Evolutionary conservation across 2,113 vertebrate genomes (phyloP), one percentile per base, ranked within the genome.

Genomic region (Meleagris gallopavo): DNA sequence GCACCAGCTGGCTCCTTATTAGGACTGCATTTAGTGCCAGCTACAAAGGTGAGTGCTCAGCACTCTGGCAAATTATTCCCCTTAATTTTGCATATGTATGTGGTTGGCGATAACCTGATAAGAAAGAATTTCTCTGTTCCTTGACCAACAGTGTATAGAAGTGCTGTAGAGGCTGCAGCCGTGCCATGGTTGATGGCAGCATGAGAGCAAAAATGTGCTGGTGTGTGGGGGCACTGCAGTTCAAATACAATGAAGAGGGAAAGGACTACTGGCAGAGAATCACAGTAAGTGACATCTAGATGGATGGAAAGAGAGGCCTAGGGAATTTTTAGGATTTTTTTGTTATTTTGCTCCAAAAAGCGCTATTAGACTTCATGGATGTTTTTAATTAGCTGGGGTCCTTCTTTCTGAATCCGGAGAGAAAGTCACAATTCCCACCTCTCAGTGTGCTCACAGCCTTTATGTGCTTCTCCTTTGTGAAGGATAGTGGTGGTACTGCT

Each of bases 171-270:
- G 75, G 57, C 32, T 15, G 24, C 30, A 13, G 45, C 10, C 29
- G 21, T 27, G 17, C 38, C 40, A 64, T 83, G 83, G 81, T 93
- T 83, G 82, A 70, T 81, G 85, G 88, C 85, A 95, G 91, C 83
- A 40, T 67, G 85, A 78, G 83, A 89, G 72, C 54, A 52, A 88
- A 83, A 86, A 93, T 70, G 57, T 40, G 30, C 17, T 84, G 40
- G 30, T 88, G 61, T 38, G 21, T 34, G 32, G 65, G 27, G 87
- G n/a, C 64, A 4, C 62, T 80, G 88, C 83, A 94, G 89, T 83
- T 75, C 72, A 74, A 86, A 45, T n/a, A 48, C 69, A 77, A 12
- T 76, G 34, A 67, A 41, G 4, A 27, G 27, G 38, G 66, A 48
- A 65, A 82, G 62, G 40, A 48, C 69, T 87, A 38, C 19, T 72